Evolutionary conservation across 2,797 vertebrate genomes (phyloP), one percentile per base, ranked within the genome.

Genomic region (Acipenser transmontanus): DNA sequence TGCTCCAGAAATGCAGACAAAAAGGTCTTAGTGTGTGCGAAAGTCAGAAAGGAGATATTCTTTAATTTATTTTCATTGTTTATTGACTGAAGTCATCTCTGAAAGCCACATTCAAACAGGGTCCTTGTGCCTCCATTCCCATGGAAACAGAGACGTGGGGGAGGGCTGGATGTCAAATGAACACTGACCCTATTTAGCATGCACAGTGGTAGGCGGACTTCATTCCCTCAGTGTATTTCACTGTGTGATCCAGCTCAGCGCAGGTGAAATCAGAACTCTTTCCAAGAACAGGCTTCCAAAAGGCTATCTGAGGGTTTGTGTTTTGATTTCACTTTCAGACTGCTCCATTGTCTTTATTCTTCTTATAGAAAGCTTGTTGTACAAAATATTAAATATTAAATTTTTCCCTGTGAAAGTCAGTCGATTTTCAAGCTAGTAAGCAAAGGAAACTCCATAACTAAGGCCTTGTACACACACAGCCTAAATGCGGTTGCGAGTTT

Each of bases 151-250:
- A 49, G 47, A 6, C 20, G 64, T 13, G 49, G 6, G 51, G 34
- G 10, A 52, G 9, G 51, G 47, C 4, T 57, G 54, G 54, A n/a
- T n/a, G 12, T 48, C 62, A 49, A 14, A 20, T 52, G 50, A 51
- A 47, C 4, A 11, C 49, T 51, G 59, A 61, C 50, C 59, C 66
- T 61, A 3, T 34, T 61, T 67, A 67, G 59, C 49, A 67, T 67
- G 49, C 66, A 47, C 51, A 9, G 14, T 20, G 34, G 8, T 59
- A 56, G 50, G 54, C 65, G 60, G 65, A 66, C 65, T 59, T 66
- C 12, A 66, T 48, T 59, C 47, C 14, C 48, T 49, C 54, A 11
- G 54, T 11, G 54, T 14, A 57, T 57, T 57, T 57, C 13, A 8
- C 59, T 47, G 20, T 47, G 49, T 7, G 8, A 52, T 9, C 8